Base-by-base conservation (phyloP, 2,113 vertebrate species). In the Cardinalis cardinalis region DNA sequence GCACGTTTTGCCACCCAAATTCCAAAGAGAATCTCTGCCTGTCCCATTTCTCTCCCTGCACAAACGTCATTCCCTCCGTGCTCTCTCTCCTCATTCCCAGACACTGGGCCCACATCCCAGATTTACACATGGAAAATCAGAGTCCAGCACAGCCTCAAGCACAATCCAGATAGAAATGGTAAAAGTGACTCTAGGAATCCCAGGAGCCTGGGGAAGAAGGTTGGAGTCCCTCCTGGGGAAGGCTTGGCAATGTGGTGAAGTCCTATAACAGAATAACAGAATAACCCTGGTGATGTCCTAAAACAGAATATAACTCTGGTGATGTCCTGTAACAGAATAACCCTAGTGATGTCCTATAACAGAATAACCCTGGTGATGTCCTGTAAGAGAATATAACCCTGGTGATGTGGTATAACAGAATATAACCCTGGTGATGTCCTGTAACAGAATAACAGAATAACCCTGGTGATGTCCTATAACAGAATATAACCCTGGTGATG, bases 51-150 rank as follows among this genome's bases (percentile, higher is more conserved):
- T 44, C 31, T 40, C 46, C 18, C n/a, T 34, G 34, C 43, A 25
- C 61, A 32, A 11, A 25, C 0, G 0, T 0, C 0, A 20, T 12
- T 41, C 53, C 52, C 24, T 16, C 18, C n/a, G 4, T 1, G 15
- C 17, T 6, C 34, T 61, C 64, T 12, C 14, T 55, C 19, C 36
- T 20, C 18, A 1, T 44, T 38, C 53, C 56, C 56, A 26, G 23
- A 4, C 53, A 44, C 61, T n/a, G 18, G 8, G 49, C 3, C 10
- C 26, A 2, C 0, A 0, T 28, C n/a, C 25, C 31, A 51, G 18
- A 4, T 48, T 48, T 64, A 16, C 49, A 43, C 9, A 3, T 21
- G 73, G 34, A 77, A 73, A 56, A 43, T 21, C 53, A 43, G 17
- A 34, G 9, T 79, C 26, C 75, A 59, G 2, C 8, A 8, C 32